phyloP scores from a whole-genome alignment of 2,113 vertebrate genomes.

The Ardeotis arabs region DNA sequence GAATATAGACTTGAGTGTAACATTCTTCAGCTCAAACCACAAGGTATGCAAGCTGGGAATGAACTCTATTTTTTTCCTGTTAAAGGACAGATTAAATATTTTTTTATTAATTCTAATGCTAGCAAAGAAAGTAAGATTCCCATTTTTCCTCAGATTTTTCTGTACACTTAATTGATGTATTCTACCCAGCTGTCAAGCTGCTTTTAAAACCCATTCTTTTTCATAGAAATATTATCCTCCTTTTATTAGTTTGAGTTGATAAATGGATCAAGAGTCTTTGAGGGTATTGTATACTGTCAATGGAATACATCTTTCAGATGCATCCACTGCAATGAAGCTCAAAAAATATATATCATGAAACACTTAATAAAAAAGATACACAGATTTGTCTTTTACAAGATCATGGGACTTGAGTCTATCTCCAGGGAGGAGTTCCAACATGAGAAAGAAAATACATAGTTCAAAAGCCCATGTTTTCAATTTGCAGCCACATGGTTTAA shows the following conservation, averaged over 20 bases:
- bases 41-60: slow-evolving; percentile 59
- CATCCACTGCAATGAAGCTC: slow-evolving; percentile 38
- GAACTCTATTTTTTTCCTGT: slow-evolving; percentile 48
- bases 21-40: slow-evolving; percentile 57
- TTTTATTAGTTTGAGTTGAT: slow-evolving; percentile 73
- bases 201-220: slow-evolving; percentile 57
- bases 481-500: slow-evolving; percentile 91
- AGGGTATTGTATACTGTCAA: slow-evolving; percentile 52
- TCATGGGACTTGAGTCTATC: slow-evolving; percentile 86
- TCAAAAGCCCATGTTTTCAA: slow-evolving; percentile 91
- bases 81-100: slow-evolving; percentile 56
- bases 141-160: slow-evolving; percentile 23
- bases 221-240: slow-evolving; percentile 62
- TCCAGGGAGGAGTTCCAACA: slow-evolving; percentile 89
- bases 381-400: slow-evolving; percentile 78
- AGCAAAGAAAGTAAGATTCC: slow-evolving; percentile 48
- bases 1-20: slow-evolving; percentile 43
- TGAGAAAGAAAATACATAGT: slow-evolving; percentile 88
- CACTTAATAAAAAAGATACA: slow-evolving; percentile 79
- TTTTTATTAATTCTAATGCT: slow-evolving; percentile 58
- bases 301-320: slow-evolving; percentile 51
- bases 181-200: slow-evolving; percentile 48
- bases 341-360: slow-evolving; percentile 68
- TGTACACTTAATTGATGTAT: slow-evolving; percentile 39
- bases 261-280: slow-evolving; percentile 61